These are phyloP conservation scores for Macrophya alboannulata DNA, from an alignment of 2,888 invertebrate genomes.

Conservation along the genomic window DNA sequence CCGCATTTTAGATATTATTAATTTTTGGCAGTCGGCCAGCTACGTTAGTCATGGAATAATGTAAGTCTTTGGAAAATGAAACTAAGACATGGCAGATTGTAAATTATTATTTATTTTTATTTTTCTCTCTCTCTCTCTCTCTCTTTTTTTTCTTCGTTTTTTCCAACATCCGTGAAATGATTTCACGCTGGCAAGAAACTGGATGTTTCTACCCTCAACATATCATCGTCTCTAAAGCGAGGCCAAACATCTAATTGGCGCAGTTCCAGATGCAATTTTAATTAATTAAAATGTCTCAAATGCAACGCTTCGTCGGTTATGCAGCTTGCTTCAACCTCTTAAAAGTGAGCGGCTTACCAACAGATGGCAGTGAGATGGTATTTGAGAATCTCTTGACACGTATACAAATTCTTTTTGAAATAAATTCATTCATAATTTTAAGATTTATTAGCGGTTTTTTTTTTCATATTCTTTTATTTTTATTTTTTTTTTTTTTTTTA, in stretches of 20 bases:
- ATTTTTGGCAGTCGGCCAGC: conserved; percentile 53
- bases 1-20: conserved; percentile 48
- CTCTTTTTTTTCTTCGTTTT: conserved; percentile 7
- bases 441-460: not conserved
- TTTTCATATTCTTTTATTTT: no score
- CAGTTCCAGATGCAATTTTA: conserved; percentile 52
- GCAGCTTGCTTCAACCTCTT: not conserved
- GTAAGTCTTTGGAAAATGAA: conserved; percentile 45
- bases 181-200: conserved; percentile 37
- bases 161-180: not conserved
- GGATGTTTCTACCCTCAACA: conserved; percentile 40
- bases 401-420: not conserved
- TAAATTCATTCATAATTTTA: not conserved
- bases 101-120: conserved; percentile 34
- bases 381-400: not conserved
- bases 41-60: conserved; percentile 52
- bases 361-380: conserved; percentile 48
- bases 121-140: not conserved
- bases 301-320: conserved; percentile 42
- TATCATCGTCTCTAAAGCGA: conserved; percentile 36
- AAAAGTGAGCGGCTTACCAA: conserved; percentile 25
- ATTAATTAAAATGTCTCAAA: conserved; percentile 43
- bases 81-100: conserved; percentile 42
- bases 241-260: conserved; percentile 48
- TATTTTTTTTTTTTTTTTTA: no score